These are phyloP conservation scores for Eleutherodactylus coqui DNA, from an alignment of 2,797 vertebrate genomes.

Conservation along the genomic window DNA sequence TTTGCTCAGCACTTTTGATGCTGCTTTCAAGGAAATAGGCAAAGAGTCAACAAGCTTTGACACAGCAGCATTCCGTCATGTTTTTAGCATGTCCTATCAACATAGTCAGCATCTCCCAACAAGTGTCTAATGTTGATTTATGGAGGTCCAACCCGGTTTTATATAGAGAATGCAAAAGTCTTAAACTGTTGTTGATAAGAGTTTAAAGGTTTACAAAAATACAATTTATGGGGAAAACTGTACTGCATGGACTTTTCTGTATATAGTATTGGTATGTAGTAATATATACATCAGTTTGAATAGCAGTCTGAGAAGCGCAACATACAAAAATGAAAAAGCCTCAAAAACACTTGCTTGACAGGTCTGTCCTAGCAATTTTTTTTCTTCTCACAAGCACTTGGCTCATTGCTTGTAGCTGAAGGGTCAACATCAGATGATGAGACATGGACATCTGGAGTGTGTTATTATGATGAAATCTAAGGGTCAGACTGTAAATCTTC, in stretches of 20 bases:
- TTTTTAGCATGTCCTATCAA: too few species aligned
- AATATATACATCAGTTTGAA: neutral
- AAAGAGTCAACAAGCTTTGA: too few species aligned
- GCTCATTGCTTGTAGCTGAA: constrained; percentile 34
- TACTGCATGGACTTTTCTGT: neutral
- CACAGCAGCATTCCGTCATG: too few species aligned
- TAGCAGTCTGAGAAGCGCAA: neutral
- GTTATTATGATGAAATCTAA: constrained; percentile 50
- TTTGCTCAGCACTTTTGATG: too few species aligned
- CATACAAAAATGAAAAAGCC: neutral
- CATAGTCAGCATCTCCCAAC: too few species aligned
- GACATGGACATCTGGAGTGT: constrained; percentile 49
- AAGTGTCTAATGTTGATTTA: too few species aligned
- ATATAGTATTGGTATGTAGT: neutral
- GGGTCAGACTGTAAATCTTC: constrained; percentile 32
- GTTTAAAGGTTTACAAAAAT: too few species aligned
- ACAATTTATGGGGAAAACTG: too few species aligned
- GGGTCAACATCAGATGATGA: constrained; percentile 44
- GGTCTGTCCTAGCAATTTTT: neutral
- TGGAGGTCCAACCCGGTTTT: too few species aligned
- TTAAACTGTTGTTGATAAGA: too few species aligned
- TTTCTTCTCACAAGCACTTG: constrained; percentile 12
- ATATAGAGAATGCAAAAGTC: too few species aligned
- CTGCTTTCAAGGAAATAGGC: too few species aligned
- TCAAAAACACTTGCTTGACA: constrained; percentile 18